A percentile compares a stretch with the other conserved stretches of the same genome.
These are phyloP conservation scores for Lordiphosa collinella DNA, from an alignment of 1,140 invertebrate species.

Conservation along the genomic window DNA sequence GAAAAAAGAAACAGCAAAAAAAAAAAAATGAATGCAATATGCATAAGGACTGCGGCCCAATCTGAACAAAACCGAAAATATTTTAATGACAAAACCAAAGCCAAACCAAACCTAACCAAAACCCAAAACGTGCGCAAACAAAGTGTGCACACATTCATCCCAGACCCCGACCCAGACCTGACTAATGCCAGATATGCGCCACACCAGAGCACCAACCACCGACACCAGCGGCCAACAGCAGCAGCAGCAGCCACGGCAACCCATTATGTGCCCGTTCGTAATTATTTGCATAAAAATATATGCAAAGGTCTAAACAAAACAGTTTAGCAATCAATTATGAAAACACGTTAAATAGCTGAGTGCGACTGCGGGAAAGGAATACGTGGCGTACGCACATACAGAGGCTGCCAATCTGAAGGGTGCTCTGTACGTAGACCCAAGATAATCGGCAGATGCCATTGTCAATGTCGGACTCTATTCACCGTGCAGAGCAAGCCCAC, in stretches of 20 bases:
- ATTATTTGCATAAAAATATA: conserved; percentile 78
- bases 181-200: background rate
- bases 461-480: conserved; percentile 23
- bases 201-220: conserved; percentile 7
- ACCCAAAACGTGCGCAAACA: conserved; percentile 51
- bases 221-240: conserved; percentile 26
- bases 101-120: conserved; percentile 38
- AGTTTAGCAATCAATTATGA: conserved; percentile 78
- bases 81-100: conserved; percentile 70
- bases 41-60: conserved; percentile 45
- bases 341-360: conserved; percentile 76
- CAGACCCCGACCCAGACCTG: background rate
- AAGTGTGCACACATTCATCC: conserved; percentile 38
- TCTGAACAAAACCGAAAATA: conserved; percentile 74
- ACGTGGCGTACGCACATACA: conserved; percentile 19
- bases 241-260: conserved; percentile 21
- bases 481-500: conserved; percentile 25
- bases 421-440: conserved; percentile 17
- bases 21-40: conserved; percentile 14
- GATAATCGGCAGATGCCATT: conserved; percentile 61
- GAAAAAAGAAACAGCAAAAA: conserved; percentile 18
- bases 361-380: conserved; percentile 35
- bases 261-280: conserved; percentile 71
- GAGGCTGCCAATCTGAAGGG: conserved; percentile 19
- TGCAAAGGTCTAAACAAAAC: conserved; percentile 76